These are phyloP conservation scores for Lithodes maja DNA, from an alignment of 2,888 invertebrate genomes.

Conservation along the genomic window DNA sequence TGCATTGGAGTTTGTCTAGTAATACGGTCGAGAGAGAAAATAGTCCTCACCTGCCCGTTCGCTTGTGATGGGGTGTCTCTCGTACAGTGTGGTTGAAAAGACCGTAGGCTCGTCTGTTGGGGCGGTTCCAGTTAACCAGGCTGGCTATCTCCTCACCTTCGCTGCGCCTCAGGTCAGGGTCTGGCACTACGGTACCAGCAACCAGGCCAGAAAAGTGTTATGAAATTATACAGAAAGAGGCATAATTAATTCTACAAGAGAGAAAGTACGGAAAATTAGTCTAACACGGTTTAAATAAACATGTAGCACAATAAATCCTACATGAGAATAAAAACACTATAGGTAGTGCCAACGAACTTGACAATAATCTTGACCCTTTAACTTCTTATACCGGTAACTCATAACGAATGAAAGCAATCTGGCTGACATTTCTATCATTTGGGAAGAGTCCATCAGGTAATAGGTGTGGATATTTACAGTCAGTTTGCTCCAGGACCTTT, in stretches of 20 bases:
- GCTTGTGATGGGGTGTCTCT: constrained; percentile 86
- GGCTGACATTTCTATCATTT: too few species aligned
- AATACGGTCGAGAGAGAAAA: too few species aligned
- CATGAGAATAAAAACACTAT: background rate
- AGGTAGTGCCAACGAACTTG: too few species aligned
- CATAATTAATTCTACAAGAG: too few species aligned
- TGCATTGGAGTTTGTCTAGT: too few species aligned
- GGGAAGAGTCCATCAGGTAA: too few species aligned
- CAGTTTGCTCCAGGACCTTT: too few species aligned
- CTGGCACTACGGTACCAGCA: constrained; percentile 48
- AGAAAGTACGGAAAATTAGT: background rate
- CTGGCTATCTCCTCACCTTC: constrained; percentile 76
- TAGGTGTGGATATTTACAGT: too few species aligned
- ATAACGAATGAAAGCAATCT: too few species aligned
- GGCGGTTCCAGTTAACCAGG: constrained; percentile 79
- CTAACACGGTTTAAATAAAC: background rate
- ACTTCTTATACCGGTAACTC: too few species aligned
- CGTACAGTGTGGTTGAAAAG: constrained; percentile 86
- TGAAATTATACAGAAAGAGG: background rate
- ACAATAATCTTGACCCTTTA: background rate
- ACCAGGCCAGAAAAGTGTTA: background rate
- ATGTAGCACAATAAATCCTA: background rate
- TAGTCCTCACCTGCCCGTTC: constrained; percentile 76
- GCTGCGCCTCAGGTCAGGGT: constrained; percentile 67
- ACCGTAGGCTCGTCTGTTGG: constrained; percentile 80